A percentile compares a stretch with the other conserved stretches of the same genome.
These are phyloP conservation scores for Choloepus didactylus DNA, from an alignment of 2,797 vertebrate genomes.

Conservation along the genomic window DNA sequence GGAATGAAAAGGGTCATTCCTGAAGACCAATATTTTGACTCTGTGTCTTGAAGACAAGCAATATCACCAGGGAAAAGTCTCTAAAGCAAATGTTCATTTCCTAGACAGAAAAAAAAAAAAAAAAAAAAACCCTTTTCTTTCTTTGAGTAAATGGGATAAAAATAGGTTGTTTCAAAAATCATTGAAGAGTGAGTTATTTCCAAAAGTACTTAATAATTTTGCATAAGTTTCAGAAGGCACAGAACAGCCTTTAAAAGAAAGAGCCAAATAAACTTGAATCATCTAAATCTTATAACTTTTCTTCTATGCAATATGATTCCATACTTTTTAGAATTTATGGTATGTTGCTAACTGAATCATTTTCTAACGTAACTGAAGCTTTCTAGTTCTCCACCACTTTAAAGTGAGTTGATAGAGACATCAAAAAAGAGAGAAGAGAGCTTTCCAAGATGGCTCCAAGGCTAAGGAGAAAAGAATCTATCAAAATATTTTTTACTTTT, in stretches of 20 bases:
- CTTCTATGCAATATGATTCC: background rate
- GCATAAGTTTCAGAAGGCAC: background rate
- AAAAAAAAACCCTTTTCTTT: background rate
- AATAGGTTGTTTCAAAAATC: conserved; percentile 21
- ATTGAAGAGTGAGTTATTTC: conserved; percentile 34
- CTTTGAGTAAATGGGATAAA: background rate
- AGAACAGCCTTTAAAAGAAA: conserved; percentile 29
- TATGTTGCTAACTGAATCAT: background rate
- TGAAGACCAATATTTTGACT: background rate
- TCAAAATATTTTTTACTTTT: conserved; percentile 54
- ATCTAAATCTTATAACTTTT: conserved; percentile 31
- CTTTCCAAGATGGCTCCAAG: conserved; percentile 35
- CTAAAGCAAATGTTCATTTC: background rate
- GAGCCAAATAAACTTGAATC: conserved; percentile 60
- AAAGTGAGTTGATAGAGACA: background rate
- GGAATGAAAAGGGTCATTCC: background rate
- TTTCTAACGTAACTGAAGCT: background rate
- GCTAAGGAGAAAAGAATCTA: conserved; percentile 37
- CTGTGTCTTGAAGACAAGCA: background rate
- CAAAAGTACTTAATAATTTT: conserved; percentile 19
- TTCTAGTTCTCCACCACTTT: background rate
- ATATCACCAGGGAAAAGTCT: background rate
- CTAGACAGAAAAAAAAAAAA: background rate
- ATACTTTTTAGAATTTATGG: background rate
- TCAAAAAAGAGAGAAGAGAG: conserved; percentile 28